Conservation (phyloP, 2,888 invertebrate species). For the Saturnia japonica region DNA sequence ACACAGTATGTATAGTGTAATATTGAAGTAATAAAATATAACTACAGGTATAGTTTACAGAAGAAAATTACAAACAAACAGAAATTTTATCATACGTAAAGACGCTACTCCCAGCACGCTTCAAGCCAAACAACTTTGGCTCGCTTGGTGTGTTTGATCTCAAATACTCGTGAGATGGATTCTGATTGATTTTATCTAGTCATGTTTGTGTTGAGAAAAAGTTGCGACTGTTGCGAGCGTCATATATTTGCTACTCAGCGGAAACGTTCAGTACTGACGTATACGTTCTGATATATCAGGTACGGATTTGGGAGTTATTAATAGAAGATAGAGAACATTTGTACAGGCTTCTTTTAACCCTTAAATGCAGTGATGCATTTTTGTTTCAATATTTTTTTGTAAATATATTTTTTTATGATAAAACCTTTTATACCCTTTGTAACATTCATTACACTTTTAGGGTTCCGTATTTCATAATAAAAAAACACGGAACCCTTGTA, state of each 20-base stretch:
- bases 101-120: slow-evolving; percentile 56
- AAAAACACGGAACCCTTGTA: too few species aligned
- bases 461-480: too few species aligned
- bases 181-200: slow-evolving; percentile 70
- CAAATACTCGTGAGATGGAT: slow-evolving; percentile 61
- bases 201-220: slow-evolving; percentile 56
- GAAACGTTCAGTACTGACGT: slow-evolving; percentile 32
- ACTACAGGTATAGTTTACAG: background rate
- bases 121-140: slow-evolving; percentile 64
- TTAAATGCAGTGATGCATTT: too few species aligned
- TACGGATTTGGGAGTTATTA: slow-evolving; percentile 27
- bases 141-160: slow-evolving; percentile 61
- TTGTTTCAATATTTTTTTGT: too few species aligned
- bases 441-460: too few species aligned
- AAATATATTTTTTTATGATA: too few species aligned
- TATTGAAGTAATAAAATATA: background rate
- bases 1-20: background rate
- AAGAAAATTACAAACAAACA: slow-evolving; percentile 1
- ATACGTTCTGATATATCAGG: slow-evolving; percentile 26
- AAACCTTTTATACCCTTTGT: too few species aligned
- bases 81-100: background rate
- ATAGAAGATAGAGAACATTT: slow-evolving; percentile 25
- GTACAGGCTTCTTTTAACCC: background rate
- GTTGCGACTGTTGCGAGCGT: slow-evolving; percentile 25
- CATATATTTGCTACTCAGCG: slow-evolving; percentile 27